Conservation (phyloP, 1,140 invertebrate genomes). For the Idris sp. region DNA sequence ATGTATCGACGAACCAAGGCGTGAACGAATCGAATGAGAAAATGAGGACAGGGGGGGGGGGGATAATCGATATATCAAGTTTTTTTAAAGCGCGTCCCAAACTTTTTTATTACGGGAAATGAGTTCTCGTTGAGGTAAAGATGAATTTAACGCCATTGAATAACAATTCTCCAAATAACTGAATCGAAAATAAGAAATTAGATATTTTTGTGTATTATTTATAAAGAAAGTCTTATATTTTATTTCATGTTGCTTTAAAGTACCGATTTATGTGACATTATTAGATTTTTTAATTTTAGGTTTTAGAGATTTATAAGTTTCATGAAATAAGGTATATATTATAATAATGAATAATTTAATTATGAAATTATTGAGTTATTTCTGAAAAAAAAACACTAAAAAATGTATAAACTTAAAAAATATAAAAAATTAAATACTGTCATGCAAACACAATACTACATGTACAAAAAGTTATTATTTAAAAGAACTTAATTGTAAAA, state of each 20-base stretch:
- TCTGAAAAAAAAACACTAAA: no score
- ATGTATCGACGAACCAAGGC: conserved; percentile 21
- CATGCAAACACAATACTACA: no score
- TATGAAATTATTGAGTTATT: no score
- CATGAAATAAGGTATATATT: no score
- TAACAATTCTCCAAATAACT: conserved; percentile 36
- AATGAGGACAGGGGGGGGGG: no score
- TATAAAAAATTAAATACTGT: no score
- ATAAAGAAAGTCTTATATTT: conserved; percentile 26
- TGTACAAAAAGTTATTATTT: no score
- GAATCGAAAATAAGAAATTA: conserved; percentile 27
- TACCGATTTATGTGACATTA: conserved; percentile 21
- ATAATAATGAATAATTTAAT: no score
- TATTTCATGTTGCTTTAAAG: conserved; percentile 3
- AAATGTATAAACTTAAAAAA: no score
- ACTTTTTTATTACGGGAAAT: conserved; percentile 39
- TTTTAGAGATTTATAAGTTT: no score
- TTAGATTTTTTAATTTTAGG: conserved; percentile 11
- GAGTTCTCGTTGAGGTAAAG: conserved; percentile 27
- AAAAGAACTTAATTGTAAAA: no score
- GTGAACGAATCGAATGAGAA: conserved; percentile 19
- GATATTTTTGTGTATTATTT: conserved; percentile 26
- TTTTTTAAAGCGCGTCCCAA: conserved; percentile 29
- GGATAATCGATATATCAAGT: conserved; percentile 28
- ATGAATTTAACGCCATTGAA: conserved; percentile 33